Evolutionary conservation across 1,140 invertebrate genomes (phyloP).

Genomic region (Habropoda laboriosa): DNA sequence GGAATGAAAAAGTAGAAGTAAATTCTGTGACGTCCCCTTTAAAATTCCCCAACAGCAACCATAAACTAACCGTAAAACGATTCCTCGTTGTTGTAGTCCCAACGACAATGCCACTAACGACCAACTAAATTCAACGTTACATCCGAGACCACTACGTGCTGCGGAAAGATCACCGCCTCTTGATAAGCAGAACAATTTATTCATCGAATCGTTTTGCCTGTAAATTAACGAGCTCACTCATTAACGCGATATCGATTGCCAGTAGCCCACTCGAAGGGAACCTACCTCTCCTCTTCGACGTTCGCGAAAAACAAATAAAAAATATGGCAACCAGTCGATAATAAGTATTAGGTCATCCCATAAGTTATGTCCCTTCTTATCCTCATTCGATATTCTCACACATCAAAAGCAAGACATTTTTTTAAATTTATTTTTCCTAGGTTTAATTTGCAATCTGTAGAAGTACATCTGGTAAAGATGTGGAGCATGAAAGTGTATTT

Average conservation of each 20-base stretch:
- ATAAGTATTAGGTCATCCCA: too few relatives aligned
- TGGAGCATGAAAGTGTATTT: too few relatives aligned
- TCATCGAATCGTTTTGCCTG: slow-evolving; percentile 6
- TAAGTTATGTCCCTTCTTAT: too few relatives aligned
- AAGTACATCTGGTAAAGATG: too few relatives aligned
- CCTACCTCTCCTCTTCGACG: background rate
- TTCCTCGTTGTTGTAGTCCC: slow-evolving; percentile 3
- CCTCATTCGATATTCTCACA: too few relatives aligned
- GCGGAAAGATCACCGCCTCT: slow-evolving; percentile 19
- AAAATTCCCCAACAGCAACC: slow-evolving; percentile 19
- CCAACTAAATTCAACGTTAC: slow-evolving; percentile 17
- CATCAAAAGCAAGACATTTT: too few relatives aligned
- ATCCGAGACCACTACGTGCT: background rate
- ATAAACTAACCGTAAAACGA: slow-evolving; percentile 37
- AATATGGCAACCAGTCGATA: background rate
- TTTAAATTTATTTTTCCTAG: too few relatives aligned
- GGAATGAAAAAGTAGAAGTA: background rate
- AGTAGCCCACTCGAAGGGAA: too few relatives aligned
- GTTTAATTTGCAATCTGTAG: too few relatives aligned
- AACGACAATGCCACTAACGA: slow-evolving; percentile 36
- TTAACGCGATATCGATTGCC: slow-evolving; percentile 12
- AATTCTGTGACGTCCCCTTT: background rate
- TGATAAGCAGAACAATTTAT: slow-evolving; percentile 35
- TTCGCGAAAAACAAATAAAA: background rate
- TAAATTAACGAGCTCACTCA: slow-evolving; percentile 42